Evolutionary conservation across 2,113 vertebrate genomes (phyloP), one percentile per base, ranked within the genome.

Genomic region (Cricetomys ansorgei): DNA sequence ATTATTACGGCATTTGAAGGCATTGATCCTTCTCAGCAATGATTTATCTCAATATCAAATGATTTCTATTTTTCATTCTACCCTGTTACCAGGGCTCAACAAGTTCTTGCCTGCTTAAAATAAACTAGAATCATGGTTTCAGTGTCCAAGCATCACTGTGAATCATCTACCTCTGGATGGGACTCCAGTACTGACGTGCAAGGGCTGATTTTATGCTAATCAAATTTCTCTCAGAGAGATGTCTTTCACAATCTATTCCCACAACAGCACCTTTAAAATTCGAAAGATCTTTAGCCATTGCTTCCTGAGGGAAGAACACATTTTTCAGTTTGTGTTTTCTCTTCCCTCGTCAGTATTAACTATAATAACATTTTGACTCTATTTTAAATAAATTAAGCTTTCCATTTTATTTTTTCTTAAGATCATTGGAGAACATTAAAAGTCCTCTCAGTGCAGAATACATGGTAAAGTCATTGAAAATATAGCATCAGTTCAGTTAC

Each of bases 361-460:
- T 45, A 72, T 1, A 45, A 15, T 7, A 70, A 3, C n/a, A 70
- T 89, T 80, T 64, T 45, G 0, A 53, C 29, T 91, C 88, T 73
- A 79, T 43, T 94, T 94, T 27, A 67, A 53, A 85, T 25, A 67
- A 86, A 37, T 1, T 50, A 31, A 84, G 12, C n/a, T 59, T 70
- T 87, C 65, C 57, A 11, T 57, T n/a, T n/a, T n/a, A 45, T 11
- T 69, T n/a, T 8, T 21, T 48, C 1, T 53, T 81, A 73, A 37
- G n/a, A 43, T 85, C 9, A 40, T 55, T 80, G 72, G 79, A 88
- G 91, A 96, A 96, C 89, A 72, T 10, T 3, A 19, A n/a, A 50
- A 12, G 0, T 50, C 0, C 0, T 88, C 72, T 94, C 16, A 57
- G 27, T 95, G 65, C 8, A 55, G 40, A 76, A 76, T 86, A 16